Conservation (phyloP, 2,797 vertebrate genomes). For the Echeneis naucrates region DNA sequence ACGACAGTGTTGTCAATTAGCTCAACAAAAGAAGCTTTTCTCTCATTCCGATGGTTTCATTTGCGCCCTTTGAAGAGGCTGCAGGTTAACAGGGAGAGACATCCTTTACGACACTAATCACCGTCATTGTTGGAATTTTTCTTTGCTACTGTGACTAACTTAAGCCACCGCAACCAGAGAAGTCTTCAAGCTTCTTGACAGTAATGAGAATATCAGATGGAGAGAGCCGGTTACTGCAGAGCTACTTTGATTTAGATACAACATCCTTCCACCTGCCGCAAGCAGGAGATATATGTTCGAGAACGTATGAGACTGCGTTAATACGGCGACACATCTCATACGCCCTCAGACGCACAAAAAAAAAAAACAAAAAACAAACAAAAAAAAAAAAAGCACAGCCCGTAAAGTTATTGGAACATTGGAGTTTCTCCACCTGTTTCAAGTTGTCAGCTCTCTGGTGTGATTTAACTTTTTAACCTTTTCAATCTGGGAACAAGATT, state of each 20-base stretch:
- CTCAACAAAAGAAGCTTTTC: background rate
- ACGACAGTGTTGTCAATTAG: constrained; percentile 8
- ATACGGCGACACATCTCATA: constrained; percentile 3
- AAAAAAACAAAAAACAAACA: too few relatives aligned
- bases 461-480: constrained; percentile 54
- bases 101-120: background rate
- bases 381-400: constrained; percentile 23
- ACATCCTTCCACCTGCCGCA: constrained; percentile 41
- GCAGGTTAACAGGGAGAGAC: background rate
- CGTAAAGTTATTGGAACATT: constrained; percentile 36
- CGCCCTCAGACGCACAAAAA: constrained; percentile 6
- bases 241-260: constrained; percentile 67
- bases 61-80: background rate
- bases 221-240: constrained; percentile 40
- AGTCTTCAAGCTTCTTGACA: constrained; percentile 34
- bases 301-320: constrained; percentile 12
- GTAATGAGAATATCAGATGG: constrained; percentile 70
- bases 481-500: constrained; percentile 33
- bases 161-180: constrained; percentile 50
- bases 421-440: constrained; percentile 50
- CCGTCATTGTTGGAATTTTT: background rate
- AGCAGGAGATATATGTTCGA: constrained; percentile 39
- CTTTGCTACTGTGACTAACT: constrained; percentile 61
- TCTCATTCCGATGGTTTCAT: background rate
- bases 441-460: constrained; percentile 46